Conservation (phyloP, 2,113 vertebrate genomes). For the Malurus melanocephalus region DNA sequence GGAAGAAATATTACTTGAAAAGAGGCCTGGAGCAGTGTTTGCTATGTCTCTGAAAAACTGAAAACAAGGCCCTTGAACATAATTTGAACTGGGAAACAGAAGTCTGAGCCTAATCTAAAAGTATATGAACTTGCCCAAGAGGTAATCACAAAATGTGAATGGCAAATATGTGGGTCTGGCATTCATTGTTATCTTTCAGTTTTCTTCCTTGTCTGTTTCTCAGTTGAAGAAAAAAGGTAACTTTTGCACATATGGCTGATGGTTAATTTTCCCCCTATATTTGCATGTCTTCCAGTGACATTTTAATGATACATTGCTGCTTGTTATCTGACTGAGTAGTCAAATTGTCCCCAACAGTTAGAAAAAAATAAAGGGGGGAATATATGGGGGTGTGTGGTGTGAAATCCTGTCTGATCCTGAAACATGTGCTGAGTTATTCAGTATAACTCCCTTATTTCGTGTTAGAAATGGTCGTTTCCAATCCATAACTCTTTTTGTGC, state of each 20-base stretch:
- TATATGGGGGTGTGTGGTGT: background rate
- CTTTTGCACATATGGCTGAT: background rate
- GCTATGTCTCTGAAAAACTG: background rate
- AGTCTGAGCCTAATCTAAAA: background rate
- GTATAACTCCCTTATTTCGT: background rate
- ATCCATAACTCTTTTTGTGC: background rate
- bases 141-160: background rate
- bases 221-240: background rate
- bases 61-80: background rate
- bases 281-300: background rate
- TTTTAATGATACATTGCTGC: background rate
- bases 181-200: background rate
- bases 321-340: background rate
- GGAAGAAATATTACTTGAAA: background rate
- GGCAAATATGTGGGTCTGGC: background rate
- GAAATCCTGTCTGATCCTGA: background rate
- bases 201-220: background rate
- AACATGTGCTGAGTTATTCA: background rate
- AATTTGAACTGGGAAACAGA: background rate
- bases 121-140: background rate
- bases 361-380: background rate
- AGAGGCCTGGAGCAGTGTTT: background rate
- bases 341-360: background rate
- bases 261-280: background rate
- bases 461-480: background rate